Evolutionary conservation across 1,140 invertebrate species (phyloP).

Genomic region (Augochlora pura): DNA sequence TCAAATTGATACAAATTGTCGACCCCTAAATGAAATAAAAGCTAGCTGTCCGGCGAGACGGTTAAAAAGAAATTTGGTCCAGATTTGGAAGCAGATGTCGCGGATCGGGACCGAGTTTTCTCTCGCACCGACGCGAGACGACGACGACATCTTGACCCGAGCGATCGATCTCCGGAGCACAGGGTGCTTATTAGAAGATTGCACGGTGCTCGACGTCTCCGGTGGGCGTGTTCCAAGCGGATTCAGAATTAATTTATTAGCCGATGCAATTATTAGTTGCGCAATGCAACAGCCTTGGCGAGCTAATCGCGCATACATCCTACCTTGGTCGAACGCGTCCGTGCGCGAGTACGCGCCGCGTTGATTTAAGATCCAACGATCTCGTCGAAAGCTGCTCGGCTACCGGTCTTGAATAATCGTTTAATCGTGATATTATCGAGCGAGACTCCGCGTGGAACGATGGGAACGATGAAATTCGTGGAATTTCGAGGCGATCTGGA

Average conservation of each 20-base stretch:
- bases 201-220: slow-evolving; percentile 61
- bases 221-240: slow-evolving; percentile 67
- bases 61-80: too few species aligned
- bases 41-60: neutral
- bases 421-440: slow-evolving; percentile 54
- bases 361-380: slow-evolving; percentile 49
- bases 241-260: slow-evolving; percentile 70
- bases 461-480: too few species aligned
- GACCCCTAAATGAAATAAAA: slow-evolving; percentile 35
- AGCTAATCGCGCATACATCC: slow-evolving; percentile 49
- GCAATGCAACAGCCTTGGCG: slow-evolving; percentile 49
- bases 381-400: slow-evolving; percentile 45
- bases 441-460: too few species aligned
- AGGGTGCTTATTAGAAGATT: slow-evolving; percentile 64
- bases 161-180: slow-evolving; percentile 39
- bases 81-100: neutral
- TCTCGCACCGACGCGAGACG: neutral
- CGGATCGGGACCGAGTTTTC: slow-evolving; percentile 20
- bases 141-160: slow-evolving; percentile 44
- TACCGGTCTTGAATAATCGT: slow-evolving; percentile 67
- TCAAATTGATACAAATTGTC: slow-evolving; percentile 39
- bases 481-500: too few species aligned
- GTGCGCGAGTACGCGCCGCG: slow-evolving; percentile 8
- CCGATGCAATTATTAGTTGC: slow-evolving; percentile 70
- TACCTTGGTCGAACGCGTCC: too few species aligned